phyloP scores from a whole-genome alignment of 2,113 vertebrate species.

The Brachirus orientalis region DNA sequence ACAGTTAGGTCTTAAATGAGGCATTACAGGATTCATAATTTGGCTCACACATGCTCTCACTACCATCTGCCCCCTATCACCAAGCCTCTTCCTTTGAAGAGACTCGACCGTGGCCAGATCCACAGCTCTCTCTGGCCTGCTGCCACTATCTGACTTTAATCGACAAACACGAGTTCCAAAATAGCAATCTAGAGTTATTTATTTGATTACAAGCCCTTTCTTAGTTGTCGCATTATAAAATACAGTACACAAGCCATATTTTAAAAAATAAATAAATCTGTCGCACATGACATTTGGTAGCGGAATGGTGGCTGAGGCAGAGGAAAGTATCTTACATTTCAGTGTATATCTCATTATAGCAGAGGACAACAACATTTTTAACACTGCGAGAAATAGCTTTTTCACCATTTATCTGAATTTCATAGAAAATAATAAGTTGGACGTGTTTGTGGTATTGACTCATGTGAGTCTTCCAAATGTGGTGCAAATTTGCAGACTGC shows the following conservation, averaged over 20 bases:
- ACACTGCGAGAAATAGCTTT: no score
- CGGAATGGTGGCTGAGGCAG: no score
- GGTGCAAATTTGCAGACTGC: not conserved
- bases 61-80: constrained; percentile 70
- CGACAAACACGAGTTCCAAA: constrained; percentile 41
- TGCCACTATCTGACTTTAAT: constrained; percentile 46
- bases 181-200: constrained; percentile 22
- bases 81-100: constrained; percentile 67
- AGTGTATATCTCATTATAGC: no score
- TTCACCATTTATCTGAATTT: not conserved
- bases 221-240: not conserved
- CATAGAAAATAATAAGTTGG: not conserved
- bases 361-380: no score
- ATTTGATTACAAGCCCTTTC: constrained; percentile 2
- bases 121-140: constrained; percentile 40
- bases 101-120: constrained; percentile 45
- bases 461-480: not conserved
- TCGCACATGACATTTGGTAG: no score
- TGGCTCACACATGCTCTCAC: constrained; percentile 51
- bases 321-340: no score
- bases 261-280: no score
- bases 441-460: not conserved
- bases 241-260: not conserved
- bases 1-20: constrained; percentile 47
- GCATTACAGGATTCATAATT: constrained; percentile 44